Evolutionary conservation across 2,113 vertebrate species (phyloP).

Genomic region (Plecturocebus donacophilus): DNA sequence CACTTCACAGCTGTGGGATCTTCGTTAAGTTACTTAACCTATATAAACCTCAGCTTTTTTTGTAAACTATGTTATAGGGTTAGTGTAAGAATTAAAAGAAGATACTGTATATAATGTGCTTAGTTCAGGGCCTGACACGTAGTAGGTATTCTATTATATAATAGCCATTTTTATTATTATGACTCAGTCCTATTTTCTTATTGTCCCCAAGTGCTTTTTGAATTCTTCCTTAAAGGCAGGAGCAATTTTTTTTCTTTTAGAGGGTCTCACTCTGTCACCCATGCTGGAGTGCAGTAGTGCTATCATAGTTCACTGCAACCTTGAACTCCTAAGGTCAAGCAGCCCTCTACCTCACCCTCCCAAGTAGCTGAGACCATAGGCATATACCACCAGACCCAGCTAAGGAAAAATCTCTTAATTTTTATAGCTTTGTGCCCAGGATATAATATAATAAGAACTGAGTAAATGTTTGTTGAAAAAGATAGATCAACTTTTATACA

Average conservation of each 20-base stretch:
- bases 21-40: background rate
- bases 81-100: conserved; percentile 2
- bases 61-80: background rate
- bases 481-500: background rate
- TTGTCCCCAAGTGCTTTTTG: background rate
- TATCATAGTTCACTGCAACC: too few species aligned
- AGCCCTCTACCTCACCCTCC: too few species aligned
- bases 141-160: background rate
- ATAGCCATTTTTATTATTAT: background rate
- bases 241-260: background rate
- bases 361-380: too few species aligned
- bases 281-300: too few species aligned
- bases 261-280: too few species aligned
- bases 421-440: background rate
- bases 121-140: background rate
- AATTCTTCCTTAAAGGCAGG: conserved; percentile 46
- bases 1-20: background rate
- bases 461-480: background rate
- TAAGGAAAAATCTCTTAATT: background rate
- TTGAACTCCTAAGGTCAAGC: too few species aligned
- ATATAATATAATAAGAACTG: background rate
- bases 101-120: background rate
- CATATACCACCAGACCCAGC: too few species aligned
- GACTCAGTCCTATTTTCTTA: background rate
- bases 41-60: background rate